Base-by-base conservation (phyloP, 1,140 invertebrate species). In the Lucilia sericata region DNA sequence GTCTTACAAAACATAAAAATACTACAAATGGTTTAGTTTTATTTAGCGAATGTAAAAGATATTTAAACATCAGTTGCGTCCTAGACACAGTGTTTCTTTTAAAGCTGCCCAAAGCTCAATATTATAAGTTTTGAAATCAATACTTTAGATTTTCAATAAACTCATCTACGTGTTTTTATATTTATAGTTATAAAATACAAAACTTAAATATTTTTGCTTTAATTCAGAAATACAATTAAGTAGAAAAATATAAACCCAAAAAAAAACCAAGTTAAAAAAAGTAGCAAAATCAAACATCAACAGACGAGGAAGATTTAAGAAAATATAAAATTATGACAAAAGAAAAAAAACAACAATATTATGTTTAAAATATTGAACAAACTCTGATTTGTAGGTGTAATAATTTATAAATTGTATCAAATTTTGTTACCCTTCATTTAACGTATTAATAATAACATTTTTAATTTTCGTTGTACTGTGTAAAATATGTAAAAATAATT, bases 401-500 rank as follows among this genome's bases (percentile, higher is more conserved):
- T 70, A 21, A 70, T 25, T 70, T 55, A 55, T 55, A 25, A 70
- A 70, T 70, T 70, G 7, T 21, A 70, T 21, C 19, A 70, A 70
- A 9, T 70, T 21, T 70, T 70, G n/a, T 25, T 70, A 70, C 5
- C 65, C 65, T 25, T 70, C 65, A 70, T 70, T 70, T 36, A 76
- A 36, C 34, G 36, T 78, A 78, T 78, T 42, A 10, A 30, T 30
- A 30, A 30, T 30, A 42, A 60, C 17, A 60, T n/a, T 60, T 60
- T 70, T 21, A 2, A 21, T 0, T 21, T 70, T 60, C n/a, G 3
- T 70, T 21, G 19, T 70, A 70, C 19, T 70, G 17, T 70, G 17
- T 70, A 21, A 60, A 14, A 60, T 60, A 60, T n/a, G 60, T 85
- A 84, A 87, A n/a, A 82, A 83, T 36, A 19, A n/a, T 42, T 14